Base-by-base conservation (phyloP, 2,888 invertebrate genomes). In the Microctonus aethiopoides region DNA sequence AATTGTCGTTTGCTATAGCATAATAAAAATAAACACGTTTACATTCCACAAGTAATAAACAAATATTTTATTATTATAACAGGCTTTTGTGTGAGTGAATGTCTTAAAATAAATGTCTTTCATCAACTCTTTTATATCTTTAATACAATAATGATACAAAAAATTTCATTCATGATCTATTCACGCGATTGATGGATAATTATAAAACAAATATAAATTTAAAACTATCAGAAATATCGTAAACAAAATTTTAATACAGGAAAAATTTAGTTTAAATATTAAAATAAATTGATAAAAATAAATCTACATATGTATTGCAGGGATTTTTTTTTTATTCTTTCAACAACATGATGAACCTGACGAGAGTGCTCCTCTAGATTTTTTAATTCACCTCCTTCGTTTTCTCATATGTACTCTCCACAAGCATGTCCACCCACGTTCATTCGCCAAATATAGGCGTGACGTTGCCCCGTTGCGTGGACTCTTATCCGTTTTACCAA, bases 391-490 rank as follows among this genome's bases (percentile, higher is more conserved):
- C 20, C 22, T 41, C 64, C 59, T 64, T 64, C 64, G 59, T 69
- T 39, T 41, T 63, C 13, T 32, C 34, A 5, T 2, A 57, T 57
- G 29, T 51, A 36, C 22, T 65, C 34, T 57, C 57, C 29, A 51
- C 22, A n/a, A 29, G 41, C 29, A 32, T 46, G 22, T 22, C 60
- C 70, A 66, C 70, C 70, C 70, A 70, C 70, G 66, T 62, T 22
- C 16, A 60, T 36, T 54, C 36, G 41, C 66, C 70, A 70, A 70
- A 70, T 70, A 66, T 70, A 70, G 70, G 61, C 41, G 66, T 70
- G 70, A 70, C 70, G 70, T 59, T 22, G 39, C 51, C 36, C 36
- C 7, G 16, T 46, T 41, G 51, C 57, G 54, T 46, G 34, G 56
- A 65, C 67, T 65, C 57, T 64, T 64, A 60, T 64, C 39, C 54